Evolutionary conservation across 2,888 invertebrate species (phyloP).

Genomic region (Luperina nickerlii): DNA sequence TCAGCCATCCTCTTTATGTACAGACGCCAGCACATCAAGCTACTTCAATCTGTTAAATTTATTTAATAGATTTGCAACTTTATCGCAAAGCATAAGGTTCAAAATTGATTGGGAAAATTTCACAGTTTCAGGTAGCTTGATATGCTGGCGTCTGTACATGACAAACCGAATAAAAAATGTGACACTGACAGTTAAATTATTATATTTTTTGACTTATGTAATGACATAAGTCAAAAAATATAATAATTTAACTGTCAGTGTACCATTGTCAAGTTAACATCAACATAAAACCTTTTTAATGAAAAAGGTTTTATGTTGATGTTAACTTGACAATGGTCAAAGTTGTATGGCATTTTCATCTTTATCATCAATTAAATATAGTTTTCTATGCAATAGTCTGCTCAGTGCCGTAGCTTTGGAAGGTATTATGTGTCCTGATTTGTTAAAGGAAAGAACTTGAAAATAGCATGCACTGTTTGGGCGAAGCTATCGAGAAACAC

Average conservation of each 20-base stretch:
- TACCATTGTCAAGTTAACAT: not conserved
- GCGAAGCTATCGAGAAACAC: too few species aligned
- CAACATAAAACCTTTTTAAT: not conserved
- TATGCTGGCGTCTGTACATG: too few species aligned
- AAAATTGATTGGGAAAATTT: too few species aligned
- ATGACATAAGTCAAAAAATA: too few species aligned
- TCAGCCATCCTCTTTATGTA: too few species aligned
- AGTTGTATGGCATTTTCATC: not conserved
- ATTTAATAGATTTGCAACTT: too few species aligned
- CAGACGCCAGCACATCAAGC: too few species aligned
- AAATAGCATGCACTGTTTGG: not conserved
- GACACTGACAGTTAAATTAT: not conserved
- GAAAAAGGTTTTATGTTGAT: not conserved
- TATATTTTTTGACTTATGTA: too few species aligned
- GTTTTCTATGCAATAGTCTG: not conserved
- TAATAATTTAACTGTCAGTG: too few species aligned
- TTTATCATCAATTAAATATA: not conserved
- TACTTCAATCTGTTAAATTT: too few species aligned
- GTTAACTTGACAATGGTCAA: not conserved
- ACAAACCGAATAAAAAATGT: not conserved
- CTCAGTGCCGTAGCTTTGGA: not conserved
- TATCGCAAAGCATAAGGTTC: too few species aligned
- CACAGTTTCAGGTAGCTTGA: too few species aligned
- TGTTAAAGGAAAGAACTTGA: not conserved
- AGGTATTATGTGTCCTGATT: not conserved